These are phyloP conservation scores for Spodoptera exigua DNA, from an alignment of 2,888 invertebrate genomes.

Conservation along the genomic window DNA sequence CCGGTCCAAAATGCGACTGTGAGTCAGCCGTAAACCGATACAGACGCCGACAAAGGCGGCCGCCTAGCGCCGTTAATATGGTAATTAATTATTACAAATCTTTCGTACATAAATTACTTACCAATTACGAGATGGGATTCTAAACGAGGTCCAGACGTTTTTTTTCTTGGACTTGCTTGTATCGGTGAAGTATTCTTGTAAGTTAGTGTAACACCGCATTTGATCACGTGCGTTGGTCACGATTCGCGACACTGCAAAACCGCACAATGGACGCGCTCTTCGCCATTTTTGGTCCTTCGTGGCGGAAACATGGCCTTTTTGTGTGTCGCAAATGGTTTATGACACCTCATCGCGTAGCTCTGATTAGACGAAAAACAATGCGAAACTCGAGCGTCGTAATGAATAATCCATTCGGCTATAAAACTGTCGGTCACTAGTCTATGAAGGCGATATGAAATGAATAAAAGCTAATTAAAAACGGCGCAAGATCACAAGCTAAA, in stretches of 20 bases:
- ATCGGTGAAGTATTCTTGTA: constrained; percentile 55
- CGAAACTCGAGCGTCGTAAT: constrained; percentile 10
- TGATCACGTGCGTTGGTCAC: constrained; percentile 74
- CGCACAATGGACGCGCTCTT: constrained; percentile 75
- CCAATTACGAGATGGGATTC: constrained; percentile 74
- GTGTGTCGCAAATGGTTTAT: constrained; percentile 72
- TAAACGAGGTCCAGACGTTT: constrained; percentile 59
- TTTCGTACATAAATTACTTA: constrained; percentile 80
- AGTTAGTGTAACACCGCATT: constrained; percentile 67
- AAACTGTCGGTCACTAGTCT: constrained; percentile 40
- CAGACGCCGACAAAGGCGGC: constrained; percentile 84
- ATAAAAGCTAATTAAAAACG: constrained; percentile 74
- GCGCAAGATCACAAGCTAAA: constrained; percentile 86
- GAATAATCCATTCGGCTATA: constrained; percentile 18
- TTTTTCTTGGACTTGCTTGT: constrained; percentile 38
- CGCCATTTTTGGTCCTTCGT: constrained; percentile 76
- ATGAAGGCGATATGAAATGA: constrained; percentile 58
- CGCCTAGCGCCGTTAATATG: constrained; percentile 86
- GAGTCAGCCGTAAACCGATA: constrained; percentile 84
- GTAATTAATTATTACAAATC: constrained; percentile 88
- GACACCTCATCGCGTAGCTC: constrained; percentile 72
- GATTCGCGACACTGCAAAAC: constrained; percentile 65
- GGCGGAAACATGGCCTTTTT: constrained; percentile 78
- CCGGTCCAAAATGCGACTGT: constrained; percentile 83
- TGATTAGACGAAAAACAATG: constrained; percentile 61